Evolutionary conservation across 2,113 vertebrate species (phyloP).

Genomic region (Salvator merianae): DNA sequence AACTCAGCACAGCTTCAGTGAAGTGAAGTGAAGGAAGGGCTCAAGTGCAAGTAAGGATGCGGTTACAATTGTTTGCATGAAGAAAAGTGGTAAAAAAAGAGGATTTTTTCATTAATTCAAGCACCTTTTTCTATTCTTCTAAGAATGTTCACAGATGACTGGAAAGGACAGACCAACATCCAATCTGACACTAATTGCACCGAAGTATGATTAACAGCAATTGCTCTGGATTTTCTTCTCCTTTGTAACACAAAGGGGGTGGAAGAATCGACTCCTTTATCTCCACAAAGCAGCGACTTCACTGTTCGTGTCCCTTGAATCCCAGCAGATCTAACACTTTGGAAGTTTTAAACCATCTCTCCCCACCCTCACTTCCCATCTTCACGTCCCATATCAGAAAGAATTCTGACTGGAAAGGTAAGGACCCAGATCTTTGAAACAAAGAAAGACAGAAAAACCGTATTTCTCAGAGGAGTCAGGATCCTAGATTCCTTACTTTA

Average conservation of each 20-base stretch:
- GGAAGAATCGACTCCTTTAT: not conserved
- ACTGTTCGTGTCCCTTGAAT: conserved; percentile 9
- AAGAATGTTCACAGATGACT: not conserved
- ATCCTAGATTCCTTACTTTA: not conserved
- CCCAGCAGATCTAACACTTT: not conserved
- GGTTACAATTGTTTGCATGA: conserved; percentile 10
- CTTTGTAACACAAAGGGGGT: not conserved
- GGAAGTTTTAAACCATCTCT: not conserved
- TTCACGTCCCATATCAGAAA: not conserved
- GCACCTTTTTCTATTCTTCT: conserved; percentile 10
- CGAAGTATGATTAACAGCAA: conserved; percentile 5
- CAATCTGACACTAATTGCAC: conserved; percentile 6
- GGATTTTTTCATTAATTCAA: conserved; percentile 27
- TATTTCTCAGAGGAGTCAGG: not conserved
- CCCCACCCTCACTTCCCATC: not conserved
- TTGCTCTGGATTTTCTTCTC: not conserved
- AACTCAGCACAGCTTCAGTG: not conserved
- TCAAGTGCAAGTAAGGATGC: conserved; percentile 29
- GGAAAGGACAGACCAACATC: conserved; percentile 36
- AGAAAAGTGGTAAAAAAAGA: not conserved
- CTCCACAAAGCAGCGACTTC: conserved; percentile 6
- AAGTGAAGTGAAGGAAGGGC: not conserved
- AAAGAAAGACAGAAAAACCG: conserved; percentile 29
- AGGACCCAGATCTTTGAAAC: not conserved
- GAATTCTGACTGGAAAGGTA: not conserved